These are phyloP conservation scores for Trichosurus vulpecula DNA, from an alignment of 2,797 vertebrate species.

Conservation along the genomic window DNA sequence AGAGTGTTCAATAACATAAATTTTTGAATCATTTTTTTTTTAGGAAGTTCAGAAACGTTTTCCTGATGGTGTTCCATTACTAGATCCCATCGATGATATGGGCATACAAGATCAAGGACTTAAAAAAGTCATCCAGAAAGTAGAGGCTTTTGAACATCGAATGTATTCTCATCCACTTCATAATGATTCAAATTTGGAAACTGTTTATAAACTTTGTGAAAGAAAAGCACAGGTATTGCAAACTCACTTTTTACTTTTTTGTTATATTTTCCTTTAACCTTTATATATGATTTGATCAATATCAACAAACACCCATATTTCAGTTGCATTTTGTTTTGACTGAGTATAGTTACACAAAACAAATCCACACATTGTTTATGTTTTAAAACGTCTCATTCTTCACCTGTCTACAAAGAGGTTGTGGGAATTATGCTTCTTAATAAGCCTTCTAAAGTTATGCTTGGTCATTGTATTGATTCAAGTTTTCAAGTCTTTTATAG, in stretches of 20 bases:
- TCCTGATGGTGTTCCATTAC: conserved; percentile 93
- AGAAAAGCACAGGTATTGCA: conserved; percentile 94
- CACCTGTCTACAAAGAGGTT: neutral
- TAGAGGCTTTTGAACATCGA: conserved; percentile 97
- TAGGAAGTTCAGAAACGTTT: conserved; percentile 98
- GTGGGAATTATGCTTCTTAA: neutral
- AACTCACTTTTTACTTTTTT: conserved; percentile 26
- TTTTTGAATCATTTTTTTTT: conserved; percentile 46
- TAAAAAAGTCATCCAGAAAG: conserved; percentile 98
- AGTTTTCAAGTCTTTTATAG: neutral
- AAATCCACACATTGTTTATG: neutral
- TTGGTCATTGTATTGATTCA: neutral
- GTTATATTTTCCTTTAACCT: neutral
- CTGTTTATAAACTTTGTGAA: conserved; percentile 95
- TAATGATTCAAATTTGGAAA: conserved; percentile 93
- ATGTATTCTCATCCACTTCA: conserved; percentile 98
- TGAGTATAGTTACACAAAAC: neutral
- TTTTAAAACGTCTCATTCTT: neutral
- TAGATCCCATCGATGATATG: conserved; percentile 98
- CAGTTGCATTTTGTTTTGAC: neutral
- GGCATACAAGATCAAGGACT: conserved; percentile 96
- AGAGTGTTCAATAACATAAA: neutral
- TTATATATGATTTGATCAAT: neutral
- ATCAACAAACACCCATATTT: neutral
- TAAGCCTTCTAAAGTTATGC: neutral